Evolutionary conservation across 2,888 invertebrate genomes (phyloP).

Genomic region (Blomia tropicalis): DNA sequence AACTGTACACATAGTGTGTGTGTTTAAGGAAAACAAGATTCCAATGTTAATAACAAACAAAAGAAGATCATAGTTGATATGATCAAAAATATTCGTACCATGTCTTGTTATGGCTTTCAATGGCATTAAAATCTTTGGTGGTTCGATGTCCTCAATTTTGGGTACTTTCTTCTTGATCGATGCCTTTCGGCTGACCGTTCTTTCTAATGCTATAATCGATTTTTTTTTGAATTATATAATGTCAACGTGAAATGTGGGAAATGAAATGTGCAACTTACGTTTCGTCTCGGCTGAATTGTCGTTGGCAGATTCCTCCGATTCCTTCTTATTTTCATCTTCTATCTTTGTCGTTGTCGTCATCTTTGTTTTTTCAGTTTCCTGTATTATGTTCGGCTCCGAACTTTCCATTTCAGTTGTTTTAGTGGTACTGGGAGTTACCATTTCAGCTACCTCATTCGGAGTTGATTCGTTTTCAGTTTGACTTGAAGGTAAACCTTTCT

Average conservation of each 20-base stretch:
- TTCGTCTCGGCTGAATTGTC: background rate
- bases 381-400: background rate
- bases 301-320: background rate
- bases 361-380: background rate
- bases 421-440: background rate
- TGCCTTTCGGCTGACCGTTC: background rate
- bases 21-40: too few relatives aligned
- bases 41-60: too few relatives aligned
- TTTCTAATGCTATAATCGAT: too few relatives aligned
- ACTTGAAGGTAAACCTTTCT: too few relatives aligned
- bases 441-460: background rate
- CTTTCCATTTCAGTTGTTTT: background rate
- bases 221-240: too few relatives aligned
- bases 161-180: background rate
- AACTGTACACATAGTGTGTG: conserved; percentile 50
- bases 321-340: background rate
- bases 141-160: too few relatives aligned
- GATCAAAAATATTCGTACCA: conserved; percentile 33
- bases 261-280: background rate
- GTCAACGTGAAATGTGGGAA: too few relatives aligned
- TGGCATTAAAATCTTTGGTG: conserved; percentile 57
- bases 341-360: background rate
- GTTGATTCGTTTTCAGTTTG: too few relatives aligned
- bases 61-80: too few relatives aligned
- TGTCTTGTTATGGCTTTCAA: conserved; percentile 43